Evolutionary conservation across 1,140 invertebrate genomes (phyloP), one percentile per base, ranked within the genome.

Genomic region (Nephila pilipes): DNA sequence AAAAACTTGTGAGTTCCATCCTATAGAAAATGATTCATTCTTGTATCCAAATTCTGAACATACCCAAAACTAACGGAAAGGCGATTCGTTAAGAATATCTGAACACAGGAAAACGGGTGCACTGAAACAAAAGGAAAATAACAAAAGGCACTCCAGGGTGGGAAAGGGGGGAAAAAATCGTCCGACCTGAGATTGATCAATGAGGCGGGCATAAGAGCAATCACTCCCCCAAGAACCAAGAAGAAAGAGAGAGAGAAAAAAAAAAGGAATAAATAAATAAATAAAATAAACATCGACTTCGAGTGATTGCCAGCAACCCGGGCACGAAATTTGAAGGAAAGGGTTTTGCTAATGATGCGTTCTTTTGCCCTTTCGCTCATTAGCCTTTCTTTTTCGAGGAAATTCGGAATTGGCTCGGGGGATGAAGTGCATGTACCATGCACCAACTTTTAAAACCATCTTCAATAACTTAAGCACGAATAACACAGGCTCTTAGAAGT

Each of bases 311-410:
- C 69, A 32, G 29, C 25, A 75, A 18, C 69, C 29, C 29, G 16
- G 29, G 16, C 25, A 75, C 69, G 69, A 75, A 75, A 75, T 75
- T 75, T 75, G 25, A 36, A 75, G 69, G 69, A 36, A 75, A 75
- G 69, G 69, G 69, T 36, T 75, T 75, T 75, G 69, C 69, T 75
- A 75, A 75, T 75, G 69, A 75, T 75, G 69, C 69, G 29, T 75
- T 75, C 69, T 75, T 75, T 75, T 65, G 63, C n/a, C 63, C 63
- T 29, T 65, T 75, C 20, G 10, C 69, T 75, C 69, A 75, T 75
- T 75, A 75, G 69, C 69, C 69, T 29, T 75, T 75, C 69, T 75
- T 75, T 69, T 75, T 32, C 14, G 22, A 60, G 16, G 58, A 60
- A 60, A 60, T 18, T 22, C 8, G 22, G 69, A 75, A 75, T 75